Evolutionary conservation across 2,888 invertebrate genomes (phyloP).

Genomic region (Leptinotarsa juncta): DNA sequence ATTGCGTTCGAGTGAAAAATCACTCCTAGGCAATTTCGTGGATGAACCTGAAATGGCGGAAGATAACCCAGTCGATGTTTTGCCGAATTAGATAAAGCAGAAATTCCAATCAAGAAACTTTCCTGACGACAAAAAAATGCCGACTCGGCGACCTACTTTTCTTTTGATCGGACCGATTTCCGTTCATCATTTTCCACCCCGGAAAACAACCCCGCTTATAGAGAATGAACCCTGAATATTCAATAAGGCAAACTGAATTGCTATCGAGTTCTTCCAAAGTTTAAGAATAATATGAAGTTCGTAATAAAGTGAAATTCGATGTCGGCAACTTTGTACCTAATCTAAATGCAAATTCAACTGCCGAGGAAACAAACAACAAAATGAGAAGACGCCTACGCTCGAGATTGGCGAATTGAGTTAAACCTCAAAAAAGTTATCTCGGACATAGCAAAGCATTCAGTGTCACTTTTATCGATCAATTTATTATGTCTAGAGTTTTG

Average conservation of each 20-base stretch:
- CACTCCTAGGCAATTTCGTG: not conserved
- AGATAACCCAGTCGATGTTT: not conserved
- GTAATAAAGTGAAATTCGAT: conserved; percentile 56
- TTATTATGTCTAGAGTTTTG: too few species aligned
- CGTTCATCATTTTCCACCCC: not conserved
- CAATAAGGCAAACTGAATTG: conserved; percentile 46
- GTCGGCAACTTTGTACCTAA: conserved; percentile 63
- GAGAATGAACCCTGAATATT: conserved; percentile 34
- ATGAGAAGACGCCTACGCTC: conserved; percentile 44
- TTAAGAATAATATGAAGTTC: conserved; percentile 52
- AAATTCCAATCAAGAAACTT: conserved; percentile 3
- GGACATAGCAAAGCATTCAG: too few species aligned
- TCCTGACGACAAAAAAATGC: conserved; percentile 1
- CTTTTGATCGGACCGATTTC: conserved; percentile 1
- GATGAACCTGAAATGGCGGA: not conserved
- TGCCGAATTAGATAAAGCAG: not conserved
- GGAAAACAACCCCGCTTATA: conserved; percentile 6
- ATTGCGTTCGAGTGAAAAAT: not conserved
- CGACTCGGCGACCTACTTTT: conserved; percentile 11
- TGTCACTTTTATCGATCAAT: too few species aligned
- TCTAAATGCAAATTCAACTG: conserved; percentile 64
- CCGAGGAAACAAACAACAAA: conserved; percentile 59
- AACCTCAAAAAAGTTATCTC: too few species aligned
- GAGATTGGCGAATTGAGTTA: conserved; percentile 2
- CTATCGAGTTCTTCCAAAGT: conserved; percentile 50